A percentile compares a stretch with the other conserved stretches of the same genome.
Conservation (phyloP, 2,113 vertebrate species). For the Zosterops japonicus region DNA sequence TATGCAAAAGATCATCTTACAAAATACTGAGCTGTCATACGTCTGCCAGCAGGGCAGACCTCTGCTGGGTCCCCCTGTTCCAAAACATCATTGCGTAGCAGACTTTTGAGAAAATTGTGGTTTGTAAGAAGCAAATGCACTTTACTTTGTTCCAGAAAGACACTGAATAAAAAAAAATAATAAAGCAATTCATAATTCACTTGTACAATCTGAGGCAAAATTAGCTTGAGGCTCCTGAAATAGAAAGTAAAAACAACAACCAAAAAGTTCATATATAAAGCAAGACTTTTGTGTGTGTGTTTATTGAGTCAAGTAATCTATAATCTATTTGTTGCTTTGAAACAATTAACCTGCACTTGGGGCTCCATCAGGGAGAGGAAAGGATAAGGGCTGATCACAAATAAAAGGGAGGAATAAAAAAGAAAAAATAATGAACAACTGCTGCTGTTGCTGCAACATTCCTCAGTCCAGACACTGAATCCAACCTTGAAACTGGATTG, state of each 20-base stretch:
- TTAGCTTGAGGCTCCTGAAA: neutral
- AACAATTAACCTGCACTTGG: neutral
- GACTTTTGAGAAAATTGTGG: neutral
- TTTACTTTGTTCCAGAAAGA: neutral
- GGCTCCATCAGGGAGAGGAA: neutral
- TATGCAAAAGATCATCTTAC: neutral
- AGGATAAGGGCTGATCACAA: neutral
- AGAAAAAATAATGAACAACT: neutral
- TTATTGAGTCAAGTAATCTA: neutral
- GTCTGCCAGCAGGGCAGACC: neutral
- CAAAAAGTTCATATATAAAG: neutral
- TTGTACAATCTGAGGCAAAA: neutral
- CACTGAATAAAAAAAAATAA: neutral
- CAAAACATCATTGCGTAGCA: neutral
- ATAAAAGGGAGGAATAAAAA: neutral
- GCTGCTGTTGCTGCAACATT: neutral
- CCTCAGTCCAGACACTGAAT: neutral
- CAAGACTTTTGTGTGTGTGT: neutral
- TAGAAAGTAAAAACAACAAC: neutral
- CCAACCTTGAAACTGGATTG: neutral
- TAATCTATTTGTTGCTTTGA: neutral
- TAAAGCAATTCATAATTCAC: neutral
- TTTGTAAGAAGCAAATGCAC: neutral
- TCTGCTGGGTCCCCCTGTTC: neutral
- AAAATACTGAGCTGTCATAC: constrained; percentile 20